These are phyloP conservation scores for Isotomurus palustris DNA, from an alignment of 2,888 invertebrate species.

Conservation along the genomic window DNA sequence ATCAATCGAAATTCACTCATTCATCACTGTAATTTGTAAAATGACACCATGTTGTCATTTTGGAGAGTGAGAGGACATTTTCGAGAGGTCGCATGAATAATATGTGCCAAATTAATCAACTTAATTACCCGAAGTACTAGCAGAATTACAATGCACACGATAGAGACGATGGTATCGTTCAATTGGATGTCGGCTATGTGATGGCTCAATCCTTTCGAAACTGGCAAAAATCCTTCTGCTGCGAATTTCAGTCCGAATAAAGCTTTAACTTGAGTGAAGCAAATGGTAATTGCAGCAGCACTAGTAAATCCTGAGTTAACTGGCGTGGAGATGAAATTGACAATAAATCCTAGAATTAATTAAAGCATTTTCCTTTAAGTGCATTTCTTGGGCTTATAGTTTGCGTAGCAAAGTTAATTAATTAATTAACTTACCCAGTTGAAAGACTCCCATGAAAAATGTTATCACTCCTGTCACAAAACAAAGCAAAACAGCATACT, in stretches of 20 bases:
- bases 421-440: constrained; percentile 58
- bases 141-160: constrained; percentile 67
- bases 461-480: constrained; percentile 70
- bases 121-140: constrained; percentile 76
- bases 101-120: no score
- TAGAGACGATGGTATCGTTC: constrained; percentile 72
- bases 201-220: constrained; percentile 67
- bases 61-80: no score
- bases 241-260: constrained; percentile 67
- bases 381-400: no score
- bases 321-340: constrained; percentile 85
- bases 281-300: constrained; percentile 81
- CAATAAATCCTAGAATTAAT: constrained; percentile 64
- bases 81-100: no score
- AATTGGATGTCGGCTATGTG: constrained; percentile 62
- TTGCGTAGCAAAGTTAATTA: no score
- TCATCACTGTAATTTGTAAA: no score
- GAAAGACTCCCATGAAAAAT: constrained; percentile 74
- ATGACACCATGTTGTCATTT: no score
- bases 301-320: constrained; percentile 66
- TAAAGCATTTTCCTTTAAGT: background rate
- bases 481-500: constrained; percentile 70
- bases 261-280: constrained; percentile 82
- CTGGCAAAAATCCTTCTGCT: constrained; percentile 71
- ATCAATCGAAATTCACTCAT: no score